These are phyloP conservation scores for Philereme transversata DNA, from an alignment of 2,888 invertebrate species.

Conservation along the genomic window DNA sequence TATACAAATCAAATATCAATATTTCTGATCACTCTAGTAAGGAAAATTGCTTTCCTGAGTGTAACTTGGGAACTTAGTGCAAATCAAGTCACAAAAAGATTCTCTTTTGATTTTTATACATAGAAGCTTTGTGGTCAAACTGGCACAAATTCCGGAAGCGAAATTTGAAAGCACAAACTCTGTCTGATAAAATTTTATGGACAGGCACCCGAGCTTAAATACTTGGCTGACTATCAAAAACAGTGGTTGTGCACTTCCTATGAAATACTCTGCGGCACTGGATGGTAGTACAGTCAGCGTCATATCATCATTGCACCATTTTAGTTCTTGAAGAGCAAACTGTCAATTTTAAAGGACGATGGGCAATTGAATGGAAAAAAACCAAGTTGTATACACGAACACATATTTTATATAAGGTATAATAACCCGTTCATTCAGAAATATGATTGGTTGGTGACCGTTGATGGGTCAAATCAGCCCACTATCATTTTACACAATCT, in stretches of 20 bases:
- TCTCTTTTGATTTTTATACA: neutral
- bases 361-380: too few relatives aligned
- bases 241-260: constrained; percentile 11
- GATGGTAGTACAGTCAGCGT: neutral
- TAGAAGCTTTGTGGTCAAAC: constrained; percentile 10
- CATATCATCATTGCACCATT: too few relatives aligned
- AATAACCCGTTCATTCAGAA: too few relatives aligned
- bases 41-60: too few relatives aligned
- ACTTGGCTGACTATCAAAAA: constrained; percentile 30
- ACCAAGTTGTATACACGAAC: too few relatives aligned
- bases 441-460: too few relatives aligned
- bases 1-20: neutral
- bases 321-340: too few relatives aligned
- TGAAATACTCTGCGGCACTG: constrained; percentile 18
- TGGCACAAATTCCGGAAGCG: constrained; percentile 5
- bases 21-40: too few relatives aligned
- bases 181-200: constrained; percentile 27
- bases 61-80: neutral
- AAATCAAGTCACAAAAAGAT: constrained; percentile 3
- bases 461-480: too few relatives aligned
- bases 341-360: too few relatives aligned
- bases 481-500: too few relatives aligned
- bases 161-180: constrained; percentile 20
- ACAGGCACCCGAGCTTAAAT: constrained; percentile 16
- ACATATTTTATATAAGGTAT: too few relatives aligned